phyloP scores from a whole-genome alignment of 1,140 invertebrate species.

The Hermetia illucens region DNA sequence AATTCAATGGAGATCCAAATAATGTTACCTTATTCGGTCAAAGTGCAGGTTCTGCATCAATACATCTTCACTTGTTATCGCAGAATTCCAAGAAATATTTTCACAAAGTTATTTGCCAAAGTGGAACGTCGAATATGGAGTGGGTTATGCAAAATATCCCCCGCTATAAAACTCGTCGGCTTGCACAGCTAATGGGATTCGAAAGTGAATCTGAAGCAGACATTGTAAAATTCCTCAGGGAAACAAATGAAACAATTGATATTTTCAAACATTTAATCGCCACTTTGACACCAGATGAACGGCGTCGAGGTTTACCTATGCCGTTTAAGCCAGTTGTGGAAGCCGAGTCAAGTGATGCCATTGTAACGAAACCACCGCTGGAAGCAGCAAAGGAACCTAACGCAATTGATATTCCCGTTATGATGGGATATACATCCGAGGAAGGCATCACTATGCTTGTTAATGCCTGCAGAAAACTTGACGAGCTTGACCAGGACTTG shows the following conservation, averaged over 20 bases:
- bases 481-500: slow-evolving; percentile 15
- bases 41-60: slow-evolving; percentile 32
- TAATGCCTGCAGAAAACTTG: slow-evolving; percentile 12
- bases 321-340: slow-evolving; percentile 23
- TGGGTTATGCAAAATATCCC: slow-evolving; percentile 15
- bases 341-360: slow-evolving; percentile 13
- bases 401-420: slow-evolving; percentile 12
- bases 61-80: slow-evolving; percentile 21
- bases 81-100: slow-evolving; percentile 24
- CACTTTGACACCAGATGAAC: slow-evolving; percentile 17
- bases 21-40: slow-evolving; percentile 39
- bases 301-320: slow-evolving; percentile 17
- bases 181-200: slow-evolving; percentile 14
- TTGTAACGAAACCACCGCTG: slow-evolving; percentile 12
- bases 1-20: slow-evolving; percentile 43
- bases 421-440: slow-evolving; percentile 20
- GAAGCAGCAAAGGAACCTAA: slow-evolving; percentile 15
- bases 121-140: slow-evolving; percentile 25
- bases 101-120: slow-evolving; percentile 32
- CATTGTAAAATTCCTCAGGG: slow-evolving; percentile 16
- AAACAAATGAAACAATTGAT: slow-evolving; percentile 10
- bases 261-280: slow-evolving; percentile 11
- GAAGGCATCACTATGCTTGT: slow-evolving; percentile 20
- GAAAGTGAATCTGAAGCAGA: slow-evolving; percentile 1
- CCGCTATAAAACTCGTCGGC: slow-evolving; percentile 10